phyloP scores from a whole-genome alignment of 2,113 vertebrate species.

The Dicaeum eximium region DNA sequence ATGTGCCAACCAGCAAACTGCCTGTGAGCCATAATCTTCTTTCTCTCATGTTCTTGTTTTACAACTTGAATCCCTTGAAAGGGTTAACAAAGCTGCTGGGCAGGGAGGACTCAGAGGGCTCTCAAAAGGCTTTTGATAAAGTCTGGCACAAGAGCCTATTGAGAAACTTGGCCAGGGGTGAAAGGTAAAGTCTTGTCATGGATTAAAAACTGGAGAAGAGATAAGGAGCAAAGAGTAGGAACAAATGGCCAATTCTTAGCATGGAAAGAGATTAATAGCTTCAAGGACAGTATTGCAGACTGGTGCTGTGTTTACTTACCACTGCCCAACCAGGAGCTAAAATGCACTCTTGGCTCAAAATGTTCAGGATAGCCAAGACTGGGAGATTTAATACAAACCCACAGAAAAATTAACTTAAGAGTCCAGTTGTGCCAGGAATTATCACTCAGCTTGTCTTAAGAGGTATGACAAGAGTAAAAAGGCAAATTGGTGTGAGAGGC shows the following conservation, averaged over 20 bases:
- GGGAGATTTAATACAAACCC: background rate
- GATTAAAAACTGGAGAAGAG: slow-evolving; percentile 57
- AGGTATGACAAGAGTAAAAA: background rate
- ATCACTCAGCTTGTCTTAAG: background rate
- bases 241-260: slow-evolving; percentile 47
- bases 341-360: background rate
- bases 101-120: background rate
- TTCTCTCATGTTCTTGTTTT: background rate
- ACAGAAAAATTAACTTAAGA: background rate
- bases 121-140: slow-evolving; percentile 66
- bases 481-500: background rate
- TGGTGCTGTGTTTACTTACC: background rate
- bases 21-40: background rate
- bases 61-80: background rate
- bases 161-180: slow-evolving; percentile 62
- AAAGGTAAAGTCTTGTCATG: slow-evolving; percentile 63
- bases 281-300: background rate
- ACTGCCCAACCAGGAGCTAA: background rate
- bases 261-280: slow-evolving; percentile 3
- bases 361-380: background rate
- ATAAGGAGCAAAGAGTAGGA: slow-evolving; percentile 50
- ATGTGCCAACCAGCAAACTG: background rate
- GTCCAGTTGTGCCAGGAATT: background rate
- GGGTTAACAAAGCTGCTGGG: slow-evolving; percentile 8
- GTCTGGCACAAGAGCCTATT: slow-evolving; percentile 48